Evolutionary conservation across 1,140 invertebrate species (phyloP), one percentile per base, ranked within the genome.

Genomic region (Cydia splendana): DNA sequence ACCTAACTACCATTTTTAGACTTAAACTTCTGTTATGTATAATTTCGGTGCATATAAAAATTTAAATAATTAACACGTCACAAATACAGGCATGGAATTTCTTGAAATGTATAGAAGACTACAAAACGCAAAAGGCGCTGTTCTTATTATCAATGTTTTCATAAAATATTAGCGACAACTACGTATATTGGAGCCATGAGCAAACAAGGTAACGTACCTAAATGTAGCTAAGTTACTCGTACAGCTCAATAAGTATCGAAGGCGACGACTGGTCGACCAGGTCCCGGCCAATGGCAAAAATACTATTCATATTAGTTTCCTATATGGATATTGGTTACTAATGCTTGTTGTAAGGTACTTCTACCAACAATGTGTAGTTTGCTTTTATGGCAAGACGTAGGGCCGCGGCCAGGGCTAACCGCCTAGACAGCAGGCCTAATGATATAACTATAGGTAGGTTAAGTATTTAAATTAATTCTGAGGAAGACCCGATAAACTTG

Each of bases 91-190:
- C 18, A 24, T 20, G 10, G 20, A 24, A 24, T 62, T 62, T 53
- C 6, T 18, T 53, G 1, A 53, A 53, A n/a, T 5, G 15, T 53
- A 24, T 10, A 10, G 57, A 24, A 24, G n/a, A 12, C 57, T 62
- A 24, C 7, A 62, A 62, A 62, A 62, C 20, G 20, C 2, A 20
- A 62, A 24, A 62, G 20, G 57, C 57, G 57, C 9, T 24, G 13
- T 9, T 62, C 20, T 24, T 62, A 62, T 42, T 71, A 71, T 45
- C 67, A 71, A 71, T 71, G 67, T 71, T 71, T 71, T 71, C 67
- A n/a, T 42, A 71, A 71, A 38, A 71, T 15, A 38, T 71, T 71
- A 38, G 34, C 67, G 67, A 18, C 67, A 18, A 18, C 67, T 71
- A 71, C 30, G 67, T 71, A 71, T 71, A 20, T 45, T 71, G 45